Conservation (phyloP, 2,797 vertebrate genomes). For the Peromyscus eremicus region DNA sequence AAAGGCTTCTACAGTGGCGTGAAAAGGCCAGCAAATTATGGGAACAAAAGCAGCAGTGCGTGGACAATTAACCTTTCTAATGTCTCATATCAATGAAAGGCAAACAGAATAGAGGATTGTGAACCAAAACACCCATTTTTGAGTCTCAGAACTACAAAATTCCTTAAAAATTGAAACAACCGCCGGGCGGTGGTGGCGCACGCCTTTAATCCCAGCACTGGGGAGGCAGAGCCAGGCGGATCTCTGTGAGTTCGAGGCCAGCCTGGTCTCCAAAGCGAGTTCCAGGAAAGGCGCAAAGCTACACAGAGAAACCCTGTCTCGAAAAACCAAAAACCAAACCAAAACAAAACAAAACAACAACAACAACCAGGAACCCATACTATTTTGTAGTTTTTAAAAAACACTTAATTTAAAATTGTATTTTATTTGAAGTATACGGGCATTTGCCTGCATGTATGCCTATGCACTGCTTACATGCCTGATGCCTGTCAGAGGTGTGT, state of each 20-base stretch:
- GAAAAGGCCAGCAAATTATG: slow-evolving; percentile 27
- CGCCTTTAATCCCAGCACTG: no score
- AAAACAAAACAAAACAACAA: no score
- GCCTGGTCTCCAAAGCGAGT: no score
- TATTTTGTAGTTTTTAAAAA: neutral
- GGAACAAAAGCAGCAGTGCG: slow-evolving; percentile 18
- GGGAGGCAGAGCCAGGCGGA: no score
- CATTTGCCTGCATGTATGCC: neutral
- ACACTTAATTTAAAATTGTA: neutral
- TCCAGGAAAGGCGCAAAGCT: no score
- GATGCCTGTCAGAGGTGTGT: neutral
- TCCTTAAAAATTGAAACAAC: slow-evolving; percentile 1
- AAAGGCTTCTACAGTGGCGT: neutral
- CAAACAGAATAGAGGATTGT: slow-evolving; percentile 35
- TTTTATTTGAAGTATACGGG: neutral
- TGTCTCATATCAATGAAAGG: neutral
- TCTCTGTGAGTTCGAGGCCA: no score
- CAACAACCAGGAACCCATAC: neutral
- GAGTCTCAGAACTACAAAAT: slow-evolving; percentile 18
- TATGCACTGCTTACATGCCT: neutral
- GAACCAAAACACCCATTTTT: neutral
- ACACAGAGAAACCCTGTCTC: no score
- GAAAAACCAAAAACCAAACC: no score
- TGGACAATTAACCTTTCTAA: neutral
- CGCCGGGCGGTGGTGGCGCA: no score